Percentiles rank a stretch among this genome's conserved stretches.
These are phyloP conservation scores for Hucho hucho DNA, from an alignment of 2,113 vertebrate genomes.

Conservation along the genomic window DNA sequence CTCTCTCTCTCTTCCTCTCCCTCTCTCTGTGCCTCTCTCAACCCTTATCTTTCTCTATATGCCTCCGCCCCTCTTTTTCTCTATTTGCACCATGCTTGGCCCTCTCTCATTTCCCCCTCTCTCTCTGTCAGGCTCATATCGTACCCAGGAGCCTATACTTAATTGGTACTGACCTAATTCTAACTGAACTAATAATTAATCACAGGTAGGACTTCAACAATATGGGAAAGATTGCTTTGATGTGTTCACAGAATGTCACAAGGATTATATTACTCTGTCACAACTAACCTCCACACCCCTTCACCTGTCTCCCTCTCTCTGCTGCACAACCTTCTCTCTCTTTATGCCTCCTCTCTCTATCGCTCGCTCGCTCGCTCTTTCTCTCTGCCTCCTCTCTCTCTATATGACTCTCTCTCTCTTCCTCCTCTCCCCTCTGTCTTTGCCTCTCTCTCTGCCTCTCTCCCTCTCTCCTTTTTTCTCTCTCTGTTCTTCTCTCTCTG, in stretches of 20 bases:
- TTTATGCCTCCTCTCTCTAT: background rate
- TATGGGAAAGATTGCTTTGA: constrained; percentile 48
- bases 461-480: constrained; percentile 11
- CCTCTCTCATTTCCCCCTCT: constrained; percentile 31
- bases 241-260: constrained; percentile 52
- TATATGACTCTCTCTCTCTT: no score
- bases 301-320: constrained; percentile 27
- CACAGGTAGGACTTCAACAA: constrained; percentile 56
- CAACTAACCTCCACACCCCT: constrained; percentile 50
- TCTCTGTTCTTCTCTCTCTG: constrained; percentile 12
- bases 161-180: constrained; percentile 73
- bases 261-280: constrained; percentile 53
- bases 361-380: background rate
- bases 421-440: no score
- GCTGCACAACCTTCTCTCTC: constrained; percentile 28
- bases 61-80: constrained; percentile 18
- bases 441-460: constrained; percentile 4
- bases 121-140: constrained; percentile 64
- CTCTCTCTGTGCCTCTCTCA: constrained; percentile 1
- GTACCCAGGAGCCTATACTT: constrained; percentile 69
- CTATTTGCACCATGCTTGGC: constrained; percentile 13
- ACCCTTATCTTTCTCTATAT: constrained; percentile 26
- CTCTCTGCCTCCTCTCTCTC: no score
- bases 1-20: no score
- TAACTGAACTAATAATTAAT: constrained; percentile 72